Percentiles rank a stretch among this genome's conserved stretches.
These are phyloP conservation scores for Xyrauchen texanus DNA, from an alignment of 2,113 vertebrate genomes.

Conservation along the genomic window DNA sequence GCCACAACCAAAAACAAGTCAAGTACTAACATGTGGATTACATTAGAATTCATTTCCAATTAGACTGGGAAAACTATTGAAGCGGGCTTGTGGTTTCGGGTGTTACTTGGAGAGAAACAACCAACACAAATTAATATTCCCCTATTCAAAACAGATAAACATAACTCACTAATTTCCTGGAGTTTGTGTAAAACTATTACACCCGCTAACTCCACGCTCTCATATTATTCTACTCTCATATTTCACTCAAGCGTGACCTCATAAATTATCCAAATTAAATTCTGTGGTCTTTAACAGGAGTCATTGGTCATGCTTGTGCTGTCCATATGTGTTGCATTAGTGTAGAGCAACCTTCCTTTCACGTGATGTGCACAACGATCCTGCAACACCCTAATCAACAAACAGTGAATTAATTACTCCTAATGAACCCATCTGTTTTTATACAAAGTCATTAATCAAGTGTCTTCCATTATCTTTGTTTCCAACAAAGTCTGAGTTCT, in stretches of 20 bases:
- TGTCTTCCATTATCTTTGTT: not conserved
- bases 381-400: not conserved
- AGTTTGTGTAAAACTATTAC: conserved; percentile 37
- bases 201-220: not conserved
- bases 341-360: conserved; percentile 11
- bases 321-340: conserved; percentile 42
- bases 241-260: conserved; percentile 32
- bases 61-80: conserved; percentile 25
- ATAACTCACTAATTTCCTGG: conserved; percentile 32
- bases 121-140: conserved; percentile 21
- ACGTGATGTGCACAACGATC: not conserved
- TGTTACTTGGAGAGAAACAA: not conserved
- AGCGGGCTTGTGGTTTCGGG: not conserved
- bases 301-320: conserved; percentile 14
- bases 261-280: conserved; percentile 47
- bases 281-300: conserved; percentile 14
- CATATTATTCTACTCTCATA: conserved; percentile 1
- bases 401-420: not conserved
- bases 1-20: not conserved
- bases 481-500: not conserved
- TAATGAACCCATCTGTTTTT: conserved; percentile 16
- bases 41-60: conserved; percentile 41
- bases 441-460: not conserved
- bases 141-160: conserved; percentile 8
- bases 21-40: not conserved